Percentiles rank a stretch among this genome's conserved stretches.
Evolutionary conservation across 2,113 vertebrate species (phyloP).

Genomic region (Hepsetus odoe): DNA sequence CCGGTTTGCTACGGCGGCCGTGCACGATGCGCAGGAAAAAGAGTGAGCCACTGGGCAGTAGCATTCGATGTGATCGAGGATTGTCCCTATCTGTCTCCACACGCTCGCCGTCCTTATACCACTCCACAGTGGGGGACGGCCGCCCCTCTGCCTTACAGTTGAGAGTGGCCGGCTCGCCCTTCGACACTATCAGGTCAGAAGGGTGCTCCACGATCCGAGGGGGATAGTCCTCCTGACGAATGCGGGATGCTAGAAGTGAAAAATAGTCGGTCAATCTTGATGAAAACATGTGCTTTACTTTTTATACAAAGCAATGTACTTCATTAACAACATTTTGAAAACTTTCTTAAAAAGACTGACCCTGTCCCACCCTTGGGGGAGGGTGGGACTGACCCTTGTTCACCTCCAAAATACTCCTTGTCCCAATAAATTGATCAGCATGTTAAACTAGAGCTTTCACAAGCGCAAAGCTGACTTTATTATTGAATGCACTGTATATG

Average conservation of each 20-base stretch:
- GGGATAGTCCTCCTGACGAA: slow-evolving; percentile 94
- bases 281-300: not conserved
- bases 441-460: no score
- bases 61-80: slow-evolving; percentile 92
- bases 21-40: slow-evolving; percentile 96
- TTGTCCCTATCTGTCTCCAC: slow-evolving; percentile 94
- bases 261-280: not conserved
- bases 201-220: slow-evolving; percentile 95
- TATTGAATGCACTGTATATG: no score
- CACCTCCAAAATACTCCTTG: no score
- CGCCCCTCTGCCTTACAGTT: slow-evolving; percentile 95
- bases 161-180: slow-evolving; percentile 93
- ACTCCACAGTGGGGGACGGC: slow-evolving; percentile 90
- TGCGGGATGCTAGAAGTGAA: slow-evolving; percentile 83
- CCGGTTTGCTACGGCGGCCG: slow-evolving; percentile 90
- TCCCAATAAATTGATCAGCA: no score
- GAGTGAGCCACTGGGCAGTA: slow-evolving; percentile 92
- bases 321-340: no score
- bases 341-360: no score
- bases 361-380: no score
- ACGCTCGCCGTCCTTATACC: slow-evolving; percentile 94
- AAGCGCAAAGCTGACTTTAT: no score
- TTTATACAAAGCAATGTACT: no score
- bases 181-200: slow-evolving; percentile 96
- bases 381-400: no score